Evolutionary conservation across 2,113 vertebrate species (phyloP).

Genomic region (Oophaga pumilio): DNA sequence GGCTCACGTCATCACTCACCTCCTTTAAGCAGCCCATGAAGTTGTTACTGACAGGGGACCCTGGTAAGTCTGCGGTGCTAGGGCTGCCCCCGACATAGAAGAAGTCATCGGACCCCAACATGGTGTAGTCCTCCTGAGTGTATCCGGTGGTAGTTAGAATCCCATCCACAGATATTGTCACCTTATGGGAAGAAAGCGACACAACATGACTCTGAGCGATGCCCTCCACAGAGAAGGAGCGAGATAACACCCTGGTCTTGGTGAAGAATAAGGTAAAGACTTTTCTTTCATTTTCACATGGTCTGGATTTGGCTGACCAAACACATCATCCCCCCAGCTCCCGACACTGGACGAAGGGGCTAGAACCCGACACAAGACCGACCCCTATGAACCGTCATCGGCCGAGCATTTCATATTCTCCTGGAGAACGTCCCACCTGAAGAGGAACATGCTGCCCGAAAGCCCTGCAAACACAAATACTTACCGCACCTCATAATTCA

Average conservation of each 20-base stretch:
- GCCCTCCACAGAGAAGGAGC: slow-evolving; percentile 63
- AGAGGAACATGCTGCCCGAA: slow-evolving; percentile 11
- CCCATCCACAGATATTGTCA: slow-evolving; percentile 97
- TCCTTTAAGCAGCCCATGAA: slow-evolving; percentile 98
- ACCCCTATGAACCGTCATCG: neutral
- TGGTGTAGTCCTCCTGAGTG: slow-evolving; percentile 98
- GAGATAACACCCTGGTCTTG: neutral
- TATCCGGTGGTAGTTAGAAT: slow-evolving; percentile 98
- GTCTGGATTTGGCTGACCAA: neutral
- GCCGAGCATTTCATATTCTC: slow-evolving; percentile 23
- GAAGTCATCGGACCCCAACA: slow-evolving; percentile 98
- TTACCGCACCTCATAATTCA: neutral
- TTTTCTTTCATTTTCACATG: neutral
- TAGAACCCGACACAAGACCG: neutral
- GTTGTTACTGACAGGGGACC: slow-evolving; percentile 98
- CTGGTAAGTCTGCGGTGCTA: slow-evolving; percentile 94
- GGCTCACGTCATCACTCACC: slow-evolving; percentile 71
- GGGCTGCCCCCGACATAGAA: slow-evolving; percentile 98
- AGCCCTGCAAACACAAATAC: neutral
- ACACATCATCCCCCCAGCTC: neutral
- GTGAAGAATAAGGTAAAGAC: neutral
- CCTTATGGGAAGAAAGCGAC: slow-evolving; percentile 82
- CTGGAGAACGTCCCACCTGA: neutral
- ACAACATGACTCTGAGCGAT: slow-evolving; percentile 78
- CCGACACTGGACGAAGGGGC: neutral